These are phyloP conservation scores for Teleogryllus occipitalis DNA, from an alignment of 1,140 invertebrate genomes.

Conservation along the genomic window DNA sequence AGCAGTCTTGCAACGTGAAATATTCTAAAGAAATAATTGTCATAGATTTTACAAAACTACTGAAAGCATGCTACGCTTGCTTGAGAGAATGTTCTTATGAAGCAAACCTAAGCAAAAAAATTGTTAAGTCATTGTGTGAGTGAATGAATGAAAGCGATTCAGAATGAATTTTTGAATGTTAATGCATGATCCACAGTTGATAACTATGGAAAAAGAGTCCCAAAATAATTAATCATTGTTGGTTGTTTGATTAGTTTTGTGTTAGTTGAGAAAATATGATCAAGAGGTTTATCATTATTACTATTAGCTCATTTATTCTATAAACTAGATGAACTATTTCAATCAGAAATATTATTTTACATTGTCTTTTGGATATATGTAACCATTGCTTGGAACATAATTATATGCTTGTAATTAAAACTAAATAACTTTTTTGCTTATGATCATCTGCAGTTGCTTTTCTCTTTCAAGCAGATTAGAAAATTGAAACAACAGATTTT, in stretches of 20 bases:
- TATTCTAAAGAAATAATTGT: too few species aligned
- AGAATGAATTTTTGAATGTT: neutral
- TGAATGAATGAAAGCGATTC: neutral
- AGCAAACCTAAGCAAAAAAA: neutral
- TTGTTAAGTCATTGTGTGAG: neutral
- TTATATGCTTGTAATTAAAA: neutral
- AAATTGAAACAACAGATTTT: neutral
- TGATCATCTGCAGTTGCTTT: neutral
- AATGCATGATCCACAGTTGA: neutral
- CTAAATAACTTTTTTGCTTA: too few species aligned
- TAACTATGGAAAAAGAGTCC: neutral
- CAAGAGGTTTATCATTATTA: neutral
- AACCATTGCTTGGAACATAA: neutral
- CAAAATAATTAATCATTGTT: neutral
- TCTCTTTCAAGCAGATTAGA: neutral
- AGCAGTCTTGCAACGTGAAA: too few species aligned
- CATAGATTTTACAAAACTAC: too few species aligned
- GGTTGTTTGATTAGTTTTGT: constrained; percentile 1
- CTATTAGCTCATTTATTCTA: neutral
- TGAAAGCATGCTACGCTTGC: too few species aligned
- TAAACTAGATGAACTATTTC: neutral
- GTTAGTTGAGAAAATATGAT: neutral
- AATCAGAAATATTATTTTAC: neutral
- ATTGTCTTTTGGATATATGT: neutral
- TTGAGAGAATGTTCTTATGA: neutral